Evolutionary conservation across 2,113 vertebrate genomes (phyloP).

Genomic region (Pagrus major): DNA sequence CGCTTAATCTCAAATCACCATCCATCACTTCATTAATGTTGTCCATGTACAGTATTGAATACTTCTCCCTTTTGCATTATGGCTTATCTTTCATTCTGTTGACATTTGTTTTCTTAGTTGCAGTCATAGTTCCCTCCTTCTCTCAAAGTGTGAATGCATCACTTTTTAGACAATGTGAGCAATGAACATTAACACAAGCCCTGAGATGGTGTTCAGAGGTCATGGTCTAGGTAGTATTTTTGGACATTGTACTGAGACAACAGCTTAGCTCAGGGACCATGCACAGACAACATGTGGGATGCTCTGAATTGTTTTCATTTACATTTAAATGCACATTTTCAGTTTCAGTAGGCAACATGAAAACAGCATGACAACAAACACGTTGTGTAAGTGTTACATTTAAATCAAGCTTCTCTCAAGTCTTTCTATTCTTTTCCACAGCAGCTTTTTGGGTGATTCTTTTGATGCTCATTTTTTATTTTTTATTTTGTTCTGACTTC

Average conservation of each 20-base stretch:
- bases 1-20: neutral
- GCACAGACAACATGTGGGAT: conserved; percentile 54
- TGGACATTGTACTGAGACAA: conserved; percentile 47
- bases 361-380: conserved; percentile 43
- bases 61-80: conserved; percentile 44
- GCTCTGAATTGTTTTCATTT: conserved; percentile 13
- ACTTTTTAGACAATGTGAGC: conserved; percentile 47
- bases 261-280: conserved; percentile 42
- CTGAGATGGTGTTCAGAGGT: conserved; percentile 74
- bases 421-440: neutral
- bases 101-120: conserved; percentile 9
- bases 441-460: neutral
- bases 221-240: conserved; percentile 44
- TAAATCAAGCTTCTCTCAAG: neutral
- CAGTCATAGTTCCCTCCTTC: conserved; percentile 14
- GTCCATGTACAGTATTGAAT: neutral
- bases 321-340: conserved; percentile 41
- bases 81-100: conserved; percentile 67
- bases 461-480: neutral
- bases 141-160: conserved; percentile 42
- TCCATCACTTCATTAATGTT: neutral
- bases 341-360: conserved; percentile 12
- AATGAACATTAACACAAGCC: conserved; percentile 64
- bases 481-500: conserved; percentile 11
- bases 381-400: conserved; percentile 24